Percentiles rank a stretch among this genome's conserved stretches.
These are phyloP conservation scores for Varecia variegata DNA, from an alignment of 2,797 vertebrate species.

Conservation along the genomic window DNA sequence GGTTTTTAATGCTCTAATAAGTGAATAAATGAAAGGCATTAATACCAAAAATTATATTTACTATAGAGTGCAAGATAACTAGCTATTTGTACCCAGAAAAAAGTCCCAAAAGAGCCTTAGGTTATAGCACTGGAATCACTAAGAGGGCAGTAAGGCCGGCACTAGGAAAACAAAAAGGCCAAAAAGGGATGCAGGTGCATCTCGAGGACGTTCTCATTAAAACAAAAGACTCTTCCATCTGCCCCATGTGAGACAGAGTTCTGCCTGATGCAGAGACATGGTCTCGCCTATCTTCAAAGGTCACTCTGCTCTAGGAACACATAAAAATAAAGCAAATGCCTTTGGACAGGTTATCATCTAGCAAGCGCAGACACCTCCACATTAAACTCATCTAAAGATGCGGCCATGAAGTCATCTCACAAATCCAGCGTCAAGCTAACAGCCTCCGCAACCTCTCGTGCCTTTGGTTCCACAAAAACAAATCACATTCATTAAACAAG, in stretches of 20 bases:
- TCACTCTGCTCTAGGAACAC: background rate
- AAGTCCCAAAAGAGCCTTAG: background rate
- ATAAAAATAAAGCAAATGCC: background rate
- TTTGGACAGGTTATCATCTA: background rate
- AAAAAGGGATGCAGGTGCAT: too few species aligned
- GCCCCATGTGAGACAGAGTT: background rate
- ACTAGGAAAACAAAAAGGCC: background rate
- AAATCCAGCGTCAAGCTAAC: background rate
- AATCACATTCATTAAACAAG: constrained; percentile 46
- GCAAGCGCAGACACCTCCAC: background rate
- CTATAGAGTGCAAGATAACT: background rate
- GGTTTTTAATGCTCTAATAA: background rate
- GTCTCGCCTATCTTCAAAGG: background rate
- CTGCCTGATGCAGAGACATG: background rate
- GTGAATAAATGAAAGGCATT: background rate
- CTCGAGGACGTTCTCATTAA: background rate
- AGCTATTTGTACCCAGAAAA: background rate
- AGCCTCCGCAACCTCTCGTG: background rate
- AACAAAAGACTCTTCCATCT: background rate
- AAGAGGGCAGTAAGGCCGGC: background rate
- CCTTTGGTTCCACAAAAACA: constrained; percentile 14
- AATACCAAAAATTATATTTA: background rate
- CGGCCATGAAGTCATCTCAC: background rate
- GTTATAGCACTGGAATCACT: background rate
- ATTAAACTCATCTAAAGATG: background rate